Base-by-base conservation (phyloP, 1,140 invertebrate genomes). In the Laodelphax striatellus region DNA sequence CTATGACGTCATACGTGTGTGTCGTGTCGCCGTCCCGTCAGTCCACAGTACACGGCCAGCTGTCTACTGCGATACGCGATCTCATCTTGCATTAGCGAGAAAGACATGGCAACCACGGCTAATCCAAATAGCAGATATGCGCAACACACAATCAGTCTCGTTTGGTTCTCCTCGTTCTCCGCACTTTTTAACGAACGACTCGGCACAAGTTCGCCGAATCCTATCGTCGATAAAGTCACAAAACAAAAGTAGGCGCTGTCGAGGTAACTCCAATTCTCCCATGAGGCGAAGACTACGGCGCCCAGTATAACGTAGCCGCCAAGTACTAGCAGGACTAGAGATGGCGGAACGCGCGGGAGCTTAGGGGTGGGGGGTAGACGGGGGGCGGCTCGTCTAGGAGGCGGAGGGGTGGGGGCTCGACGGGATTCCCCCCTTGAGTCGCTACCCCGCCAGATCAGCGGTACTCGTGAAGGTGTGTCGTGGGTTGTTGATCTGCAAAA, bases 91-190 rank as follows among this genome's bases (percentile, higher is more conserved):
- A 96, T 83, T 31, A 96, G 77, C 71, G 88, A 92, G 69, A 94
- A 95, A 56, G 90, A 90, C 90, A 94, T 95, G 1, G 92, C 91
- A 64, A 96, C 85, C 31, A 96, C 74, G 13, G 93, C 87, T 28
- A 96, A 78, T 21, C 93, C 93, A 63, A 95, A 79, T 38, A 95
- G 78, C 38, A 96, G 72, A 71, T 94, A 96, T 1, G 90, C 76
- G 70, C 90, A 91, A 71, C 88, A 91, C 11, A 86, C 84, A 28
- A 92, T 82, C 61, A 93, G 50, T 44, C 68, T 66, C 11, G 78
- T 73, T 57, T 82, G 77, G 5, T 76, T 79, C 44, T 71, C 74
- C 55, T 74, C 62, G 44, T 61, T 80, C 43, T 84, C 82, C 4
- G 77, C 73, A 68, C 72, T 70, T 71, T 80, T 67, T 69, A 81